Base-by-base conservation (phyloP, 2,797 vertebrate species). In the Coilia nasus region DNA sequence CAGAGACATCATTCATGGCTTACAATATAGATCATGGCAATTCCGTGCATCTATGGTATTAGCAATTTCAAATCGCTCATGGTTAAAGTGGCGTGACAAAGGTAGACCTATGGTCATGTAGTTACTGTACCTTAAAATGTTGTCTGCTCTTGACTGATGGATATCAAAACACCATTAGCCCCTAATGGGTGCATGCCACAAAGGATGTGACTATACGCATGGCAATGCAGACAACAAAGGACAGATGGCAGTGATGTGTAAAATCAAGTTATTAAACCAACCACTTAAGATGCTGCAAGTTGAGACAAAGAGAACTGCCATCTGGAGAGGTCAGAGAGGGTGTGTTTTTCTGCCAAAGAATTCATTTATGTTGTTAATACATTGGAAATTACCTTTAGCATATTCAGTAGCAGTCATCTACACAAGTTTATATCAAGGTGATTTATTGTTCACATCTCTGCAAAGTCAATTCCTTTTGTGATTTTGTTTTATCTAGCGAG, bases 191-290 rank as follows among this genome's bases (percentile, higher is more conserved):
- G 35, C 71, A 2, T 17, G 21, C 2, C 19, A 44, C 31, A 78
- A 78, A 78, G 71, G 31, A 78, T 78, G 41, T 78, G 41, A 78
- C 44, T 78, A 78, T 41, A 21, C 21, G 31, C 17, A 78, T 41
- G 35, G 41, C 15, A 78, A 21, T 78, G 35, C 31, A 41, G 17
- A 21, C 71, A 46, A 67, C 41, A 41, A 81, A 41, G 83, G 83
- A 75, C 78, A 82, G 62, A 71, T 86, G 83, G 81, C 4, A 57
- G 59, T 81, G 44, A 83, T 64, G 71, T 47, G 54, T 62, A 86
- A 84, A 86, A 86, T 86, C 85, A 84, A 86, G 84, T 25, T 41
- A 75, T 62, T 86, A 84, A 88, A 88, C 84, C 85, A 87, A 47
- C 54, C 31, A 78, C 71, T 78, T 44, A 78, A 41, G 84, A 82